A percentile compares a stretch with the other conserved stretches of the same genome.
Conservation (phyloP, 2,888 invertebrate species). For the Drosophila dives region DNA sequence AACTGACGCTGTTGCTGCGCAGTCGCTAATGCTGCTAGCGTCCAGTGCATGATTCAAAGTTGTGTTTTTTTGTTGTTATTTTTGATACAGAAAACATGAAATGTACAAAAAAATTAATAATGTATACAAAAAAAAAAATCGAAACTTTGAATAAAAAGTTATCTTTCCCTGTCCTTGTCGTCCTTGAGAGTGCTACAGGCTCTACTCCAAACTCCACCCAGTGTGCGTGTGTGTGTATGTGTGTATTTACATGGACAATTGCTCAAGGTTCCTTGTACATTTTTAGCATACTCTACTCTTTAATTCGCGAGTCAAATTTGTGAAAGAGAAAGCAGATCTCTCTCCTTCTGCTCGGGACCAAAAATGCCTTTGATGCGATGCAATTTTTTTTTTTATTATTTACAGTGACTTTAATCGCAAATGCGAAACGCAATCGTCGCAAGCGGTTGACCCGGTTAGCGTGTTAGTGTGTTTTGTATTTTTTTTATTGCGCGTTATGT, state of each 20-base stretch:
- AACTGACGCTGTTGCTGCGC: conserved; percentile 71
- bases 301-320: conserved; percentile 6
- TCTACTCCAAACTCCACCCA: conserved; percentile 49
- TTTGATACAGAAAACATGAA: conserved; percentile 8
- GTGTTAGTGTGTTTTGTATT: conserved; percentile 13
- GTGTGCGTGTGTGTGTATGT: conserved; percentile 15
- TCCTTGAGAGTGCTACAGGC: conserved; percentile 44
- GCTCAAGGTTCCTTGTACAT: conserved; percentile 40
- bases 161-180: conserved; percentile 14
- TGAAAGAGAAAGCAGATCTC: conserved; percentile 9
- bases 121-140: neutral
- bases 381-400: conserved; percentile 12
- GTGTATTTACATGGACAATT: conserved; percentile 50
- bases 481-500: conserved; percentile 19
- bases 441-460: conserved; percentile 56
- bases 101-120: conserved; percentile 2
- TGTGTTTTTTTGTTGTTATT: conserved; percentile 31
- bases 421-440: conserved; percentile 46
- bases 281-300: conserved; percentile 2
- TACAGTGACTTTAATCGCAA: conserved; percentile 41
- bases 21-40: conserved; percentile 61
- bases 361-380: conserved; percentile 39
- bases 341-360: neutral
- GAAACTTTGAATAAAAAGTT: neutral
- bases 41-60: conserved; percentile 48